phyloP scores from a whole-genome alignment of 2,888 invertebrate genomes.

The Marasmarcha lunaedactyla region DNA sequence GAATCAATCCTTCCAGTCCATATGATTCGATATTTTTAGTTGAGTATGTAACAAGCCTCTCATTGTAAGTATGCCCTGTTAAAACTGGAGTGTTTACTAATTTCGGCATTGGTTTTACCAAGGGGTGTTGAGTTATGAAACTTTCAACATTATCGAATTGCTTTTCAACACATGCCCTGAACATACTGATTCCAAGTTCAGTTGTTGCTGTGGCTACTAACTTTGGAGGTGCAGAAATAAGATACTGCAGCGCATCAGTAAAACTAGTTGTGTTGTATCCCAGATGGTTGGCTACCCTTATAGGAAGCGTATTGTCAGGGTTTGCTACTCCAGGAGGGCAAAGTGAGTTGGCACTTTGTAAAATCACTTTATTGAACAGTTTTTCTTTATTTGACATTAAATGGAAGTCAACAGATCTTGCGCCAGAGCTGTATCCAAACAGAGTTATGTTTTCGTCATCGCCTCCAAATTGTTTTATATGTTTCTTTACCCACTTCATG shows the following conservation, averaged over 20 bases:
- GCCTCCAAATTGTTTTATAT: constrained; percentile 24
- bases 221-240: constrained; percentile 12
- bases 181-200: constrained; percentile 6
- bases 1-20: constrained; percentile 1
- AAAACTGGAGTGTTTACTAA: constrained; percentile 9
- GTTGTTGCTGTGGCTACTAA: constrained; percentile 13
- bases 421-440: constrained; percentile 24
- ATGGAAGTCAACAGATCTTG: constrained; percentile 21
- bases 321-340: constrained; percentile 10
- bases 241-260: constrained; percentile 14
- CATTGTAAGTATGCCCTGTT: constrained; percentile 12
- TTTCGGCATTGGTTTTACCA: constrained; percentile 10
- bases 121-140: constrained; percentile 12
- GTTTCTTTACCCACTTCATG: constrained; percentile 22
- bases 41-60: background rate
- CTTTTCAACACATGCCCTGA: constrained; percentile 15
- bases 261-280: constrained; percentile 14
- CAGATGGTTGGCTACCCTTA: constrained; percentile 16
- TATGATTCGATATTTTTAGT: background rate
- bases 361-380: constrained; percentile 20
- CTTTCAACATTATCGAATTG: constrained; percentile 13
- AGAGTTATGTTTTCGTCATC: constrained; percentile 21
- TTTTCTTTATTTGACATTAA: constrained; percentile 15
- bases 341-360: constrained; percentile 26
- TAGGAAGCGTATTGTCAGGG: constrained; percentile 11